phyloP scores from a whole-genome alignment of 2,113 vertebrate genomes.

The Epinephelus moara region DNA sequence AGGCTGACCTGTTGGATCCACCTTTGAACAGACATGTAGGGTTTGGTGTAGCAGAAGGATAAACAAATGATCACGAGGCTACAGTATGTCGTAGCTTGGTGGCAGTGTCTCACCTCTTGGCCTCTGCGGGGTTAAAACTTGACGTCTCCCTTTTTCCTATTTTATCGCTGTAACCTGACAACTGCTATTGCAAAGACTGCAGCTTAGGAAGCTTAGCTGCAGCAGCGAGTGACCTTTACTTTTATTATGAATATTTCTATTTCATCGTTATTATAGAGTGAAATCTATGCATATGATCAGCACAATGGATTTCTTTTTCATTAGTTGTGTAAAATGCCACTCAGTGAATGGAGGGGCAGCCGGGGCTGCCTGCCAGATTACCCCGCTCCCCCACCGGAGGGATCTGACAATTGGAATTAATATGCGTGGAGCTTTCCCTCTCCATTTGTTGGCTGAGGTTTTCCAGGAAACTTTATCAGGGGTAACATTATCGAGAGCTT shows the following conservation, averaged over 20 bases:
- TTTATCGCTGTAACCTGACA: conserved; percentile 84
- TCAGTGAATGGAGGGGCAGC: conserved; percentile 82
- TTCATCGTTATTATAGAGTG: conserved; percentile 85
- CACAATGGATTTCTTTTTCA: conserved; percentile 90
- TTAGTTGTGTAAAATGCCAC: conserved; percentile 95
- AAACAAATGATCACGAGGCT: conserved; percentile 26
- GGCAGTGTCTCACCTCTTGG: conserved; percentile 58
- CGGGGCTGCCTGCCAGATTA: conserved; percentile 72
- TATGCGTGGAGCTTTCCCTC: conserved; percentile 88
- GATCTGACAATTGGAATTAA: conserved; percentile 91
- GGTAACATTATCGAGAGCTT: conserved; percentile 99
- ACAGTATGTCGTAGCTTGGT: not conserved
- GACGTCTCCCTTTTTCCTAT: conserved; percentile 55
- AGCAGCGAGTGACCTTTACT: conserved; percentile 95
- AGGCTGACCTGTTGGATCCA: conserved; percentile 10
- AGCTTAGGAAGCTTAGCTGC: conserved; percentile 96
- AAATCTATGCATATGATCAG: conserved; percentile 92
- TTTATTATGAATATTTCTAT: conserved; percentile 98
- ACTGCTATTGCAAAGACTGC: conserved; percentile 93
- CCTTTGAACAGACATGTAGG: conserved; percentile 3
- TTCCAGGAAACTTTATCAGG: conserved; percentile 95
- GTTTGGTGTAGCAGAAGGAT: conserved; percentile 3
- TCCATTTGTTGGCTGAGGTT: conserved; percentile 92
- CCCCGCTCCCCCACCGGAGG: conserved; percentile 51
- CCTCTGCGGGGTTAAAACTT: conserved; percentile 71